Base-by-base conservation (phyloP, 2,113 vertebrate genomes). In the Parotia lawesii region DNA sequence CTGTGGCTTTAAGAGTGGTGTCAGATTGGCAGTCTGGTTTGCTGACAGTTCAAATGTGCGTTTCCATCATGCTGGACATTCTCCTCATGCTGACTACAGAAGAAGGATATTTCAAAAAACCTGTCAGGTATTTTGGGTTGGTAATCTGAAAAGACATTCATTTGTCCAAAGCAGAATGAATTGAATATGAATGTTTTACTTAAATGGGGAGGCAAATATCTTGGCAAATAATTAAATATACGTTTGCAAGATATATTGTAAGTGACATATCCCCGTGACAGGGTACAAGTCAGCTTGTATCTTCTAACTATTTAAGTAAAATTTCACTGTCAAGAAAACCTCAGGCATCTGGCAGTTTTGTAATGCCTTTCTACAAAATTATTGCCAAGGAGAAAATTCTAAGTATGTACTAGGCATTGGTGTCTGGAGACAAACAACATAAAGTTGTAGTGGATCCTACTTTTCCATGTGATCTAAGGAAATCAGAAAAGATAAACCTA, bases 11-110 rank as follows among this genome's bases (percentile, higher is more conserved):
- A 69, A 87, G 78, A 84, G n/a, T 6, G 0, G 4, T 54, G 47
- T 82, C 57, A 74, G 47, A 40, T 72, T 87, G 87, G 61, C 61
- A 94, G 10, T 82, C 65, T 57, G 44, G 47, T 87, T 95, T 89
- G 69, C 62, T 90, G 93, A 50, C 88, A 87, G 38, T 87, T 93
- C 64, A 93, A 77, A 62, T 76, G 66, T 37, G 42, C 9, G 7
- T 83, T 95, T 96, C 90, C 74, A 83, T 88, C 93, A 89, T 44
- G 51, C 53, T 74, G 57, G 69, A 37, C 37, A 40, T 86, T 93
- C 38, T 73, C 21, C 33, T 89, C 1, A 1, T 75, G 60, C 64
- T 94, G 73, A 44, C 57, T 74, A 21, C 38, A 76, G 72, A 84
- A 76, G 74, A 78, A 74, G 23, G 33, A 24, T 87, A 51, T 83